A percentile compares a stretch with the other conserved stretches of the same genome.
phyloP scores from a whole-genome alignment of 2,888 invertebrate species.

The Odontocerum albicorne region DNA sequence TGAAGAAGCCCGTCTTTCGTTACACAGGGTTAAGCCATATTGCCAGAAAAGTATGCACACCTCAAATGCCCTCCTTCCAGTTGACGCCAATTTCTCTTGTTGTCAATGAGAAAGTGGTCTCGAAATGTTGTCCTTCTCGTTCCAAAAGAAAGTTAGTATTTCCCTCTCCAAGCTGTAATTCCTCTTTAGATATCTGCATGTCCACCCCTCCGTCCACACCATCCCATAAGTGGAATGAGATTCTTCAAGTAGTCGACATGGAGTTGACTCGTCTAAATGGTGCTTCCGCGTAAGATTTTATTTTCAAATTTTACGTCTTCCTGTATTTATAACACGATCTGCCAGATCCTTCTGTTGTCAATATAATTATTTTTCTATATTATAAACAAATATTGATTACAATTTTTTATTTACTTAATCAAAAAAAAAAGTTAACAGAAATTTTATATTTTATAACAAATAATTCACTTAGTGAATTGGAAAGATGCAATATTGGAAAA shows the following conservation, averaged over 20 bases:
- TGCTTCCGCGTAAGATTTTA: constrained; percentile 25
- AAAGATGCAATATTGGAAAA: neutral
- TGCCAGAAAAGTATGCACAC: constrained; percentile 48
- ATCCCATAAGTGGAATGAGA: constrained; percentile 60
- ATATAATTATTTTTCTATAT: too few relatives aligned
- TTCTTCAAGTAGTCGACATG: constrained; percentile 60
- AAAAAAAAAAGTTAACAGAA: too few relatives aligned
- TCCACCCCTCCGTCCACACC: constrained; percentile 53
- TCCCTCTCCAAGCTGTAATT: constrained; percentile 45
- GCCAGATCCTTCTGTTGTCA: too few relatives aligned
- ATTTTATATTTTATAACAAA: neutral
- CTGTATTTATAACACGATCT: constrained; percentile 5
- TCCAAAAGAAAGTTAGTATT: constrained; percentile 57
- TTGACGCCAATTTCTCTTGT: constrained; percentile 48
- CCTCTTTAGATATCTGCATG: constrained; percentile 47
- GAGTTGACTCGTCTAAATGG: constrained; percentile 57
- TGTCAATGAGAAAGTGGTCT: constrained; percentile 43
- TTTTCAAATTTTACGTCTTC: constrained; percentile 4
- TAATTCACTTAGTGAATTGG: neutral
- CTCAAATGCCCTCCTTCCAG: constrained; percentile 43
- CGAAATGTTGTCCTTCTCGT: constrained; percentile 48
- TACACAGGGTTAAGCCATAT: constrained; percentile 61
- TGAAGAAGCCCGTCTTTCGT: constrained; percentile 68
- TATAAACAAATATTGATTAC: too few relatives aligned
- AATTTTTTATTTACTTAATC: too few relatives aligned